phyloP scores from a whole-genome alignment of 2,113 vertebrate genomes.

The Paramormyrops kingsleyae region DNA sequence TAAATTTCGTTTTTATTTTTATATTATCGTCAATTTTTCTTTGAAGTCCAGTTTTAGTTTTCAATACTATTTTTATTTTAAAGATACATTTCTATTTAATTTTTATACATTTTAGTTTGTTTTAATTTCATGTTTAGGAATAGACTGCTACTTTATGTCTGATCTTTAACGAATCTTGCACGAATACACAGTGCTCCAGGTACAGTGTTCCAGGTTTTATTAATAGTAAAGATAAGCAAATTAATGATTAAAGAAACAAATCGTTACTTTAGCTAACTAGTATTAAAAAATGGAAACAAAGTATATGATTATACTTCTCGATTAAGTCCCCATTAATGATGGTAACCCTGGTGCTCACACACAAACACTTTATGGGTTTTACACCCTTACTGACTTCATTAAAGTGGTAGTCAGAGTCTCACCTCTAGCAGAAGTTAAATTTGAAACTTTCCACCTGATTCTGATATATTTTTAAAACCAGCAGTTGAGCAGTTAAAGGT shows the following conservation, averaged over 20 bases:
- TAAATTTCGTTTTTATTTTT: background rate
- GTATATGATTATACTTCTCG: background rate
- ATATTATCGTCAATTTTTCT: background rate
- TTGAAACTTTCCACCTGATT: too few species aligned
- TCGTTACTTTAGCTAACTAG: background rate
- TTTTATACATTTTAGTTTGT: background rate
- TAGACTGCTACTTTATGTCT: background rate
- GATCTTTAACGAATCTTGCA: background rate
- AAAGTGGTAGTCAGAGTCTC: too few species aligned
- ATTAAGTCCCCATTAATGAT: too few species aligned
- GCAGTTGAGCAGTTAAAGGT: background rate
- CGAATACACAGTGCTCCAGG: background rate
- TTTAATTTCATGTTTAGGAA: background rate
- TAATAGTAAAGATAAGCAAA: background rate
- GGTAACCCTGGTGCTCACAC: background rate
- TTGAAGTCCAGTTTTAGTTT: background rate
- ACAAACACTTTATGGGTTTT: background rate
- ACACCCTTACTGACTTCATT: background rate
- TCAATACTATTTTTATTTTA: background rate
- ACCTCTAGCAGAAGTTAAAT: too few species aligned
- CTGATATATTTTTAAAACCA: too few species aligned
- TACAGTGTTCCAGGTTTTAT: background rate
- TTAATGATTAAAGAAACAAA: background rate
- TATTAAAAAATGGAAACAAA: background rate
- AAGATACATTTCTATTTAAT: background rate